A percentile compares a stretch with the other conserved stretches of the same genome.
Evolutionary conservation across 2,113 vertebrate genomes (phyloP).

Genomic region (Leiothrix lutea): DNA sequence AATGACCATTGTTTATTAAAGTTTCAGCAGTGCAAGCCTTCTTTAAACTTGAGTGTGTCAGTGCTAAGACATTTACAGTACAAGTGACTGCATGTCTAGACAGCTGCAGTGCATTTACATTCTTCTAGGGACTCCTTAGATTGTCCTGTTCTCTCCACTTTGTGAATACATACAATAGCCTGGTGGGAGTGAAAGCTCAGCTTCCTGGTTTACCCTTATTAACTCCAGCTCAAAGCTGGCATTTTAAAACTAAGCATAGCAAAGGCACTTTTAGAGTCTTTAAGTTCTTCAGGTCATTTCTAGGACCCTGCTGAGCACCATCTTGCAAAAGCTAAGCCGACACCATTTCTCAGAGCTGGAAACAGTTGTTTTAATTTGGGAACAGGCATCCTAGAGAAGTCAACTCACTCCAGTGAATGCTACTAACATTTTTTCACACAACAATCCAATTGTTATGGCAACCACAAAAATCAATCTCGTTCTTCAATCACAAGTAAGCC

Average conservation of each 20-base stretch:
- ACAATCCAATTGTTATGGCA: conserved; percentile 72
- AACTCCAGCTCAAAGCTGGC: conserved; percentile 58
- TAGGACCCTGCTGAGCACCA: conserved; percentile 57
- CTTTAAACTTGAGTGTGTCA: not conserved
- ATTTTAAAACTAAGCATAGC: conserved; percentile 61
- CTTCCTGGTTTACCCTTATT: conserved; percentile 58
- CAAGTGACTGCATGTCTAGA: conserved; percentile 69
- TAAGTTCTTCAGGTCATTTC: conserved; percentile 33
- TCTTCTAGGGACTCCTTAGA: conserved; percentile 53
- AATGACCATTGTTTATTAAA: not conserved
- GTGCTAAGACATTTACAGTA: conserved; percentile 13
- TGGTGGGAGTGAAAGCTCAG: conserved; percentile 32
- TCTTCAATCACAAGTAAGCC: conserved; percentile 62
- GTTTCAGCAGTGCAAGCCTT: not conserved
- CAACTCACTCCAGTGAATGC: conserved; percentile 55
- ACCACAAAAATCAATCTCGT: conserved; percentile 68
- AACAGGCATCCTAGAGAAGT: conserved; percentile 64
- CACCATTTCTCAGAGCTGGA: conserved; percentile 68
- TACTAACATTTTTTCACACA: conserved; percentile 67
- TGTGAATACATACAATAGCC: conserved; percentile 62
- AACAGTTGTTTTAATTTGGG: conserved; percentile 65
- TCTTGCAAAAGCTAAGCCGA: conserved; percentile 59
- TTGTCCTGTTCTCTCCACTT: conserved; percentile 56
- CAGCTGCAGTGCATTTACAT: conserved; percentile 58
- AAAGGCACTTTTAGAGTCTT: conserved; percentile 55